Conservation (phyloP, 2,113 vertebrate genomes). For the Anser brachyrhynchus region DNA sequence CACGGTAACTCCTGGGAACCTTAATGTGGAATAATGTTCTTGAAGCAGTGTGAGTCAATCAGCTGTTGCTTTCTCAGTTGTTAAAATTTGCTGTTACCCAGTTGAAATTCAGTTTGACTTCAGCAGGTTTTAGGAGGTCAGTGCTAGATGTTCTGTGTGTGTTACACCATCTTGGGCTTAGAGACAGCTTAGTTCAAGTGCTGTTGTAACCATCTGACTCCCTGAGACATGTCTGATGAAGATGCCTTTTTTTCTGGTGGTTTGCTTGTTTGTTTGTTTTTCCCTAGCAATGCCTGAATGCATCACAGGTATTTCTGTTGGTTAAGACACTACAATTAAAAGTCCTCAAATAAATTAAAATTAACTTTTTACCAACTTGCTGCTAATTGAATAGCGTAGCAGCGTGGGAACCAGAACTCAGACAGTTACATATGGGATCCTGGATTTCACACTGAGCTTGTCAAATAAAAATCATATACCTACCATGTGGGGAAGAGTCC, state of each 20-base stretch:
- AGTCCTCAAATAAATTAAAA: constrained; percentile 31
- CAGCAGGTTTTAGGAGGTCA: background rate
- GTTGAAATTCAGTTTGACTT: background rate
- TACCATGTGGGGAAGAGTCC: background rate
- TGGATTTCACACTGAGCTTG: background rate
- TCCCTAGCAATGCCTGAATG: background rate
- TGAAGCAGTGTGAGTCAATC: background rate
- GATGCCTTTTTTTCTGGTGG: background rate
- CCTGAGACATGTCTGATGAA: background rate
- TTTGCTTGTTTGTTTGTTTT: background rate
- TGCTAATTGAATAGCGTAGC: background rate
- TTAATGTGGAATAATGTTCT: background rate
- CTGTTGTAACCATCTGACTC: background rate
- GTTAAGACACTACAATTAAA: background rate
- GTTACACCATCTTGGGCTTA: background rate
- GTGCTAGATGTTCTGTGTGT: background rate
- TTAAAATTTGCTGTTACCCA: background rate
- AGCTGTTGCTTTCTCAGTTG: background rate
- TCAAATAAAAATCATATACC: background rate
- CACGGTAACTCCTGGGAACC: background rate
- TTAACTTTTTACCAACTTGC: background rate
- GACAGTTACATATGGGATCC: background rate
- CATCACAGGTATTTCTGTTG: background rate
- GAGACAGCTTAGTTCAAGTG: background rate
- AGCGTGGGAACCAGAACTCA: background rate